Evolutionary conservation across 2,888 invertebrate genomes (phyloP).

Genomic region (Drosophila kambysellisi): DNA sequence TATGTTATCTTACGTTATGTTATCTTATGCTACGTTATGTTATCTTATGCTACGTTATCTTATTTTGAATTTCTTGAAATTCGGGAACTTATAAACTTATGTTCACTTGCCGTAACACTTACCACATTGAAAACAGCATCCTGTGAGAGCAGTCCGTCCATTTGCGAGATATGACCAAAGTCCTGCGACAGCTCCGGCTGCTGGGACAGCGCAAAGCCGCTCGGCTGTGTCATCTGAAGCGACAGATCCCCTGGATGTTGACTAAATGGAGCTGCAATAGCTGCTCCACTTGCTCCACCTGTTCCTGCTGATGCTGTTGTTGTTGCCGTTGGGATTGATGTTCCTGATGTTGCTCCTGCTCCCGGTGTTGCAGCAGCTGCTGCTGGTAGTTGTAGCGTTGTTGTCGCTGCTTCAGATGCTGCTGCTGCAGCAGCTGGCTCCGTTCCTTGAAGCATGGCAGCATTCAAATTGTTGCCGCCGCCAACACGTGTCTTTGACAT

Average conservation of each 20-base stretch:
- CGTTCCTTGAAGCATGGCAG: not conserved
- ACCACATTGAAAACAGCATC: slow-evolving; percentile 86
- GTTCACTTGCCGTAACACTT: slow-evolving; percentile 44
- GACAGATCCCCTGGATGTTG: slow-evolving; percentile 88
- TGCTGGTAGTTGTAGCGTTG: not conserved
- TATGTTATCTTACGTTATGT: not conserved
- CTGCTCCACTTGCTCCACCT: slow-evolving; percentile 3
- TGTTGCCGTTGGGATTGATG: slow-evolving; percentile 9
- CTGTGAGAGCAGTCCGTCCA: slow-evolving; percentile 97
- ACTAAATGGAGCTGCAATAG: slow-evolving; percentile 87
- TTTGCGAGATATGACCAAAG: slow-evolving; percentile 89
- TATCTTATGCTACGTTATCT: not conserved
- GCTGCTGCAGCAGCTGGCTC: not conserved
- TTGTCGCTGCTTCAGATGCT: slow-evolving; percentile 8
- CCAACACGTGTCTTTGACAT: slow-evolving; percentile 15
- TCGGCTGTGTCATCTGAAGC: slow-evolving; percentile 89
- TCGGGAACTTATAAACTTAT: not conserved
- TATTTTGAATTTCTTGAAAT: not conserved
- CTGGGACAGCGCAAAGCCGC: slow-evolving; percentile 89
- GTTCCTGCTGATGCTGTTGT: not conserved
- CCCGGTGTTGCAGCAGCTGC: not conserved
- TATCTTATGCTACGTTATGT: not conserved
- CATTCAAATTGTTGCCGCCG: slow-evolving; percentile 9
- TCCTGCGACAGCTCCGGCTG: slow-evolving; percentile 86
- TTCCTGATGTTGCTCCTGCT: not conserved